Evolutionary conservation across 2,797 vertebrate genomes (phyloP).

Genomic region (Poliocrania exsul): DNA sequence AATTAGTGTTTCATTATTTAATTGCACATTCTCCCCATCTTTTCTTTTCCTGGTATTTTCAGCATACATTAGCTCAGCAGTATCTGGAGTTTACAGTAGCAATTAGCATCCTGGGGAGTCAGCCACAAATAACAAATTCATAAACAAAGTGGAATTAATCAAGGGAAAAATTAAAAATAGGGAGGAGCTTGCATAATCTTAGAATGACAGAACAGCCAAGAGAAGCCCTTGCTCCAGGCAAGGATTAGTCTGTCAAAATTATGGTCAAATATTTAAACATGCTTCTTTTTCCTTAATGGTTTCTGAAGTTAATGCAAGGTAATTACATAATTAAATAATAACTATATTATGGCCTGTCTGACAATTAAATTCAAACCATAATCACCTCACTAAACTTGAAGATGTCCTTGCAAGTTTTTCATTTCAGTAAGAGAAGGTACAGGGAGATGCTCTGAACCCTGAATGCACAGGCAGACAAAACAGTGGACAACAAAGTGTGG

Average conservation of each 20-base stretch:
- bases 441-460: background rate
- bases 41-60: conserved; percentile 15
- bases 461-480: background rate
- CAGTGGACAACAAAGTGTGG: background rate
- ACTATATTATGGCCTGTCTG: background rate
- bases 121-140: conserved; percentile 55
- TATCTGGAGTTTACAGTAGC: conserved; percentile 65
- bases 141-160: conserved; percentile 69
- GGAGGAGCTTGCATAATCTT: conserved; percentile 52
- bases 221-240: conserved; percentile 25
- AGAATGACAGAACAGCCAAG: background rate
- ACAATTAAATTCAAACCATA: background rate
- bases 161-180: conserved; percentile 67
- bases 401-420: background rate
- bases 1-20: background rate
- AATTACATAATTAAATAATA: conserved; percentile 32
- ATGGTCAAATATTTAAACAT: conserved; percentile 10
- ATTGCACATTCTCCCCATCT: background rate
- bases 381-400: conserved; percentile 8
- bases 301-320: background rate
- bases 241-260: conserved; percentile 22
- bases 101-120: conserved; percentile 72
- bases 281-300: conserved; percentile 1
- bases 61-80: conserved; percentile 65
- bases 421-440: background rate